Percentiles rank a stretch among this genome's conserved stretches.
Evolutionary conservation across 1,140 invertebrate species (phyloP).

Genomic region (Dryas iulia): DNA sequence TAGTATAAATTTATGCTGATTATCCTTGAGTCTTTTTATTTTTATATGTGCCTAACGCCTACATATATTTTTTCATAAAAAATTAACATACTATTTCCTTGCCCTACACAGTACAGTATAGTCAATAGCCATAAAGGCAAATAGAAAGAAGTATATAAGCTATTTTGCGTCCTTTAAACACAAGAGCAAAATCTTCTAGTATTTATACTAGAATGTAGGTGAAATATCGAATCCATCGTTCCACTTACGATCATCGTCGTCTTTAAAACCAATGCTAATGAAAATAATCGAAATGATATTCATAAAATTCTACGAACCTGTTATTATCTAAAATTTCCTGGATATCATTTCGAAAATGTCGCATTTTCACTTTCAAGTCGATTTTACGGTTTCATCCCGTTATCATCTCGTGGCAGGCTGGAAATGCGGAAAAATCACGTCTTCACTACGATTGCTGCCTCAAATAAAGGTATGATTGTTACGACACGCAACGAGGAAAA

Average conservation of each 20-base stretch:
- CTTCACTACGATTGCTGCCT: constrained; percentile 4
- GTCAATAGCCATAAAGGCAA: no score
- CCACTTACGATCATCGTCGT: neutral
- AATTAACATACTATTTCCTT: no score
- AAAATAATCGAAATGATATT: neutral
- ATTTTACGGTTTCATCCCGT: constrained; percentile 33
- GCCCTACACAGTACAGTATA: no score
- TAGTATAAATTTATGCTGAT: no score
- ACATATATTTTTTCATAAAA: no score
- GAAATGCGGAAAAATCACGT: constrained; percentile 22
- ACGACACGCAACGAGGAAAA: neutral
- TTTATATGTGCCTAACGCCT: no score
- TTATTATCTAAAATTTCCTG: constrained; percentile 20
- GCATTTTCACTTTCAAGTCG: constrained; percentile 21
- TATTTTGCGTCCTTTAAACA: no score
- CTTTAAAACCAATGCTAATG: neutral
- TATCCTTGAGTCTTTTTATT: no score
- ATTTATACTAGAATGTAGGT: no score
- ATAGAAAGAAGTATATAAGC: no score
- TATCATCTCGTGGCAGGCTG: constrained; percentile 29
- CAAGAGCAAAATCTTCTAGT: no score
- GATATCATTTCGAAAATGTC: constrained; percentile 22
- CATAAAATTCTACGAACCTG: neutral
- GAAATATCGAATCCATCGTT: no score
- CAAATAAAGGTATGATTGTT: constrained; percentile 15